These are phyloP conservation scores for Drosophila insularis DNA, from an alignment of 1,140 invertebrate genomes.

Conservation along the genomic window DNA sequence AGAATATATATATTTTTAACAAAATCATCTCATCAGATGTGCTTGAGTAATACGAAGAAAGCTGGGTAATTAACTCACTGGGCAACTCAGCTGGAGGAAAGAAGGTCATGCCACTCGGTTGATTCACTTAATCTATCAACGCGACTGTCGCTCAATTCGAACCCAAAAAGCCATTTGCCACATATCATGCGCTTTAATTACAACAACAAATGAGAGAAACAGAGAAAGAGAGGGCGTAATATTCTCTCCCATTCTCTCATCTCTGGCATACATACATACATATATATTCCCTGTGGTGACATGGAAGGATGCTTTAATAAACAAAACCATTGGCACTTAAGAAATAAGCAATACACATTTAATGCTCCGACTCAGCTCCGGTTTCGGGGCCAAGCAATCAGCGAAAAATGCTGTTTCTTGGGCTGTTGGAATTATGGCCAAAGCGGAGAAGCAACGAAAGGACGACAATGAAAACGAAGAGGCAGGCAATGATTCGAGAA, in stretches of 20 bases:
- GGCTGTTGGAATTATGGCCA: constrained; percentile 74
- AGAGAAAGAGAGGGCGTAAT: not conserved
- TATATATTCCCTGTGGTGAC: constrained; percentile 66
- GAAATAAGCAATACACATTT: constrained; percentile 79
- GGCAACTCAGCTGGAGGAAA: constrained; percentile 17
- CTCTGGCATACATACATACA: no score
- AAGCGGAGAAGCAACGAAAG: constrained; percentile 18
- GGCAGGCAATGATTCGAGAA: not conserved
- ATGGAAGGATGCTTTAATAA: constrained; percentile 69
- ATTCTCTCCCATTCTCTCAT: no score
- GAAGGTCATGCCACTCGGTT: constrained; percentile 51
- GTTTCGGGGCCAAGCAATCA: constrained; percentile 55
- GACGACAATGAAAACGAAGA: not conserved
- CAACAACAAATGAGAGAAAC: constrained; percentile 36
- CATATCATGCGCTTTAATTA: constrained; percentile 68
- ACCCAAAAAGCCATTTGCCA: constrained; percentile 16
- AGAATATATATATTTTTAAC: not conserved
- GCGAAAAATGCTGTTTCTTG: constrained; percentile 32
- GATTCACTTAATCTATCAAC: constrained; percentile 74
- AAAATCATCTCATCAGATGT: constrained; percentile 5
- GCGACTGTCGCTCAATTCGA: constrained; percentile 20
- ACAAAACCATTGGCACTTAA: constrained; percentile 79
- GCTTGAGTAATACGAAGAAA: constrained; percentile 12
- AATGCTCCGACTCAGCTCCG: constrained; percentile 40
- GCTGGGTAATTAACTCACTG: constrained; percentile 55